Base-by-base conservation (phyloP, 2,113 vertebrate species). In the Siniperca knerii region DNA sequence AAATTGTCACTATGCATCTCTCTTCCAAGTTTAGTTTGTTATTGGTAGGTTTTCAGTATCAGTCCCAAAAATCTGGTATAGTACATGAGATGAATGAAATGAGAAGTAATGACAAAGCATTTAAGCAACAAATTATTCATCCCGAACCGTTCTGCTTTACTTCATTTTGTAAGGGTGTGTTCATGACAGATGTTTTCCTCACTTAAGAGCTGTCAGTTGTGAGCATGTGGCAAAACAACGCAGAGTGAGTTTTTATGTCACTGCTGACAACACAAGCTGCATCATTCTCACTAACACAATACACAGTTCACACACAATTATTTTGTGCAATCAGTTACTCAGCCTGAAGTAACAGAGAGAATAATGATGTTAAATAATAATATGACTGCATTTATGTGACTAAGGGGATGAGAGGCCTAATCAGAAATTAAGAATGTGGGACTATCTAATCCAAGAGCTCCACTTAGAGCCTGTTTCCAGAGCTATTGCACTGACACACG, bases 81-180 rank as follows among this genome's bases (percentile, higher is more conserved):
- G 25, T 42, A 23, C 33, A 54, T 23, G 11, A 18, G 15, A 35
- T 15, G 23, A 60, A 1, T 9, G 2, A 8, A 69, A 8, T 37
- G 21, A 21, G 5, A 12, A 57, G 33, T 40, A 40, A 57, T 42
- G 4, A 72, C 1, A 23, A 13, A 29, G 16, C 7, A 13, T 12
- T n/a, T 40, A 13, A 40, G 33, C 16, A 3, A 10, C 13, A n/a
- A 50, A 21, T 66, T 50, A 81, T 7, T 78, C 40, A 68, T 44
- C 21, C 4, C 1, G 0, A n/a, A 21, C 11, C 0, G 5, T 16
- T 68, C 1, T 20, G 25, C 37, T 13, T 40, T 0, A 25, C 1
- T 4, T 15, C n/a, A 10, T 69, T 23, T 11, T n/a, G 29, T 6
- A 16, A 58, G 37, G 37, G 65, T 6, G 2, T 13, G 61, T 77